Conservation (phyloP, 2,888 invertebrate species). For the Pristionchus mayeri region DNA sequence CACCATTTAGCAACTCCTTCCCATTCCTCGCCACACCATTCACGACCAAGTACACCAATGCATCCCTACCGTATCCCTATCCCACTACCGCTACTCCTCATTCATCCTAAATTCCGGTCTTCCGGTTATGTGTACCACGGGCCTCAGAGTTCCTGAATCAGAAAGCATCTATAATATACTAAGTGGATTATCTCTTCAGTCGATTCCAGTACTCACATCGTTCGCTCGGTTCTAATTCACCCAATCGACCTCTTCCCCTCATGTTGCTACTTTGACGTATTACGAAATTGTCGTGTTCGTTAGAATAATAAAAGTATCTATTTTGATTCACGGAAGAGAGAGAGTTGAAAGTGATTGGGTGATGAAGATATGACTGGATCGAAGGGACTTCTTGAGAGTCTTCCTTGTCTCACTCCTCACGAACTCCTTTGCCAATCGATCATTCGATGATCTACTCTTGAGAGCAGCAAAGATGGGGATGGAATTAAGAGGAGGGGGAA, state of each 20-base stretch:
- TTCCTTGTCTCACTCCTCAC: constrained; percentile 27
- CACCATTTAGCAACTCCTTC: background rate
- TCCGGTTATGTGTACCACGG: constrained; percentile 27
- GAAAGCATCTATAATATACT: constrained; percentile 26
- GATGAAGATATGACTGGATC: constrained; percentile 22
- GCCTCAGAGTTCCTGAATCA: constrained; percentile 37
- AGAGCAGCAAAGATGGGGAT: constrained; percentile 1
- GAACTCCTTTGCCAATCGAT: constrained; percentile 36
- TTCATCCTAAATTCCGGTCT: constrained; percentile 6
- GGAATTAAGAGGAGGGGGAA: constrained; percentile 34
- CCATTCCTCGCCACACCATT: constrained; percentile 25
- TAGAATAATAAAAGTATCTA: constrained; percentile 3
- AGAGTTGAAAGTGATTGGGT: constrained; percentile 41
- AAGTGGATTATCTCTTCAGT: background rate
- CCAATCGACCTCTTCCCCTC: constrained; percentile 22
- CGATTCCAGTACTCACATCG: background rate
- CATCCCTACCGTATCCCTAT: constrained; percentile 20
- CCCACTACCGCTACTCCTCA: background rate
- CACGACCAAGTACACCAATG: constrained; percentile 30
- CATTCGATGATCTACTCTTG: constrained; percentile 19
- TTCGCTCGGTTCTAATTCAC: background rate
- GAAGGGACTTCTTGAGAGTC: background rate
- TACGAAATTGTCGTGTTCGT: background rate
- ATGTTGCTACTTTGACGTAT: constrained; percentile 28
- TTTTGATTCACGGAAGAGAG: constrained; percentile 6